These are phyloP conservation scores for Lochmaea capreae DNA, from an alignment of 2,888 invertebrate species.

Conservation along the genomic window DNA sequence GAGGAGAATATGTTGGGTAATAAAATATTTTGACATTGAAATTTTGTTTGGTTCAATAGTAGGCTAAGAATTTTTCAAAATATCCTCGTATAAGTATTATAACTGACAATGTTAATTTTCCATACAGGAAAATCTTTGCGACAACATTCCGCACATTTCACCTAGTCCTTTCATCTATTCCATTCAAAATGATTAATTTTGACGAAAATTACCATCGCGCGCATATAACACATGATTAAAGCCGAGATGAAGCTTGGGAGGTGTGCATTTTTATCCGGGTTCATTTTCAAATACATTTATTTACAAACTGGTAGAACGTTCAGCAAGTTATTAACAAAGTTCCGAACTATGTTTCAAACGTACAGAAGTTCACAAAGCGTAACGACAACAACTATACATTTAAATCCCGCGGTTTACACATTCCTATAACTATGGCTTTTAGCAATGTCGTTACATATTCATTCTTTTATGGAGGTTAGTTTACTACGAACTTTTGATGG, in stretches of 20 bases:
- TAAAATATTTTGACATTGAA: no score
- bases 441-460: slow-evolving; percentile 6
- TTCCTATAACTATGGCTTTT: slow-evolving; percentile 17
- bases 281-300: slow-evolving; percentile 35
- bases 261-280: slow-evolving; percentile 32
- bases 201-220: slow-evolving; percentile 11
- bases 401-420: slow-evolving; percentile 29
- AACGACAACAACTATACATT: slow-evolving; percentile 34
- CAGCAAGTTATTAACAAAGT: slow-evolving; percentile 39
- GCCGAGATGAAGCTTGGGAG: slow-evolving; percentile 19
- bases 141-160: slow-evolving; percentile 1
- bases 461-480: neutral
- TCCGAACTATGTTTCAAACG: slow-evolving; percentile 35
- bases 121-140: slow-evolving; percentile 8
- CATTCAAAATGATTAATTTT: slow-evolving; percentile 16
- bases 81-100: no score
- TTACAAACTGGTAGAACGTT: slow-evolving; percentile 34
- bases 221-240: slow-evolving; percentile 26
- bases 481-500: neutral
- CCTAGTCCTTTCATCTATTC: slow-evolving; percentile 8
- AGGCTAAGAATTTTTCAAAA: no score
- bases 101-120: neutral
- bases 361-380: slow-evolving; percentile 31
- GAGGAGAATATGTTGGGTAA: no score
- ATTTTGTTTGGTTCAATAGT: no score